phyloP scores from a whole-genome alignment of 2,888 invertebrate genomes.

The Pristionchus entomophagus region DNA sequence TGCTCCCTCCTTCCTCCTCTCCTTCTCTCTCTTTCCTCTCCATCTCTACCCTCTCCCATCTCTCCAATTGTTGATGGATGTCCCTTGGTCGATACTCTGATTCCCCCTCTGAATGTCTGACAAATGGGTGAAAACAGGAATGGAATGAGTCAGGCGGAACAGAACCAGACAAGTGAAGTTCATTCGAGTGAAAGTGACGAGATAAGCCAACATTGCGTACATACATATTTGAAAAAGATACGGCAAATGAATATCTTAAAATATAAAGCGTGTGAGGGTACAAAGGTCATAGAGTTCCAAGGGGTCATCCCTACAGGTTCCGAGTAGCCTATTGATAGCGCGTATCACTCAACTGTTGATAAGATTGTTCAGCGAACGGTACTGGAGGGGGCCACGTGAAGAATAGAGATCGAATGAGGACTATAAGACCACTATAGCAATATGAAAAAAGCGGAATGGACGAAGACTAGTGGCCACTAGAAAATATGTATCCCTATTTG shows the following conservation, averaged over 20 bases:
- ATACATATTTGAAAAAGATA: neutral
- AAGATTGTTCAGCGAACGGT: neutral
- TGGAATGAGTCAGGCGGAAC: constrained; percentile 2
- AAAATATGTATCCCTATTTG: too few species aligned
- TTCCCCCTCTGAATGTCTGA: neutral
- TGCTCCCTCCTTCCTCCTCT: neutral
- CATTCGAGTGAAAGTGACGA: neutral
- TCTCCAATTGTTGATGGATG: constrained; percentile 10
- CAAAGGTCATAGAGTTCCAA: too few species aligned
- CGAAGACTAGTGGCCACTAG: too few species aligned
- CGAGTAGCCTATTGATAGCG: neutral
- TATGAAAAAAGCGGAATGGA: neutral
- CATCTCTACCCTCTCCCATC: neutral
- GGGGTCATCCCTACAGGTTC: neutral
- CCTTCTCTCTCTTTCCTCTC: neutral
- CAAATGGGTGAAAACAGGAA: neutral
- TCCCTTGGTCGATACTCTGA: constrained; percentile 5
- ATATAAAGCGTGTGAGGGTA: too few species aligned
- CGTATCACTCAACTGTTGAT: neutral
- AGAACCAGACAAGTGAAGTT: too few species aligned
- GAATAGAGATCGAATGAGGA: constrained; percentile 6
- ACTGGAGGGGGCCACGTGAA: neutral
- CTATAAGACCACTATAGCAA: too few species aligned
- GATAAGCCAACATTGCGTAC: neutral
- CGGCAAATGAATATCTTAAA: too few species aligned